phyloP scores from a whole-genome alignment of 2,797 vertebrate species.

The Psittacula derbiana region DNA sequence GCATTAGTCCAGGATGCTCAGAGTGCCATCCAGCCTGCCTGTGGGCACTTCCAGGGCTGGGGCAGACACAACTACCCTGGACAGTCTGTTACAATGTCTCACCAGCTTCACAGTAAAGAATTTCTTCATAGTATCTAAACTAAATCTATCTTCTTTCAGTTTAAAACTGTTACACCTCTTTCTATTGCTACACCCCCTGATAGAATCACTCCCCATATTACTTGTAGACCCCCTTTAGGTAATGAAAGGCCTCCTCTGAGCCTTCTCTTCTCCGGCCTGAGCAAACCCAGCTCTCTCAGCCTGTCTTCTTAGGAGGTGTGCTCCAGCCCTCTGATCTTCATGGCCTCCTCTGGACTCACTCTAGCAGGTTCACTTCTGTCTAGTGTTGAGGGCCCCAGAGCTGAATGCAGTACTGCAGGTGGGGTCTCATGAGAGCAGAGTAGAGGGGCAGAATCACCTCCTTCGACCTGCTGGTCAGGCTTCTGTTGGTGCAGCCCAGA shows the following conservation, averaged over 20 bases:
- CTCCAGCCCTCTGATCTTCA: background rate
- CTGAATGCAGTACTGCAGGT: background rate
- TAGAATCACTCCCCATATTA: background rate
- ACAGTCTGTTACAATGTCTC: background rate
- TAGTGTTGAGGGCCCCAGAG: background rate
- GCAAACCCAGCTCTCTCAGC: background rate
- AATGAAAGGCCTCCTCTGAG: background rate
- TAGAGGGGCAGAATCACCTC: background rate
- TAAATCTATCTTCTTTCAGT: background rate
- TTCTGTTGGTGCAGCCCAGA: background rate
- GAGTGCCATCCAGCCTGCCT: background rate
- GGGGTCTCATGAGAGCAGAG: background rate
- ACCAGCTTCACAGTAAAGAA: background rate
- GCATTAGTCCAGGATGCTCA: background rate
- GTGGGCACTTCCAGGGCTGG: background rate
- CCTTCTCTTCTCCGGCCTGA: background rate
- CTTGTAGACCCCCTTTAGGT: background rate
- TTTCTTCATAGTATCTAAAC: background rate
- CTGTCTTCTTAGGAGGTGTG: background rate
- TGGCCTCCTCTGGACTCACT: background rate
- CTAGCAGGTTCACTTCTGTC: too few relatives aligned
- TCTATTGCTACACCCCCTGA: too few relatives aligned
- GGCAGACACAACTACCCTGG: background rate
- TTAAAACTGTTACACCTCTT: background rate
- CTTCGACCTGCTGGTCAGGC: fast-evolving